A percentile compares a stretch with the other conserved stretches of the same genome.
Conservation (phyloP, 2,113 vertebrate species). For the Leucoraja erinaceus region DNA sequence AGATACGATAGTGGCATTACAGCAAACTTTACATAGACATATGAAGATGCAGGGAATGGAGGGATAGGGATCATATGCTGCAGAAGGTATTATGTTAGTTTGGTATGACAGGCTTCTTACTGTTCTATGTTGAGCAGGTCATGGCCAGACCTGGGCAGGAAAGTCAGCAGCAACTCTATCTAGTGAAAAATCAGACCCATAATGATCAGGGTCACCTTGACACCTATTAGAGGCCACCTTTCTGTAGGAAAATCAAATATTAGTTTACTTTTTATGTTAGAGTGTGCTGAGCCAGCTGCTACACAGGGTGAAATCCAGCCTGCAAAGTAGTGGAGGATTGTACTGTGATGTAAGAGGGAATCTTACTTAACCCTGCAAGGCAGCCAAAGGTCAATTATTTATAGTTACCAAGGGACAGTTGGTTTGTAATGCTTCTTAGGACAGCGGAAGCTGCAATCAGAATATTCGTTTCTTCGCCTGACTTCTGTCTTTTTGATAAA, state of each 20-base stretch:
- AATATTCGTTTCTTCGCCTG: background rate
- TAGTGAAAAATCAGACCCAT: no score
- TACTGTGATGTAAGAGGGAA: background rate
- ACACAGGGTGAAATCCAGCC: background rate
- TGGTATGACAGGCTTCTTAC: no score
- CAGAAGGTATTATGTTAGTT: no score
- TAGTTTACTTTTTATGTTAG: background rate
- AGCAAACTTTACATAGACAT: no score
- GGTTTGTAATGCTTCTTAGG: background rate
- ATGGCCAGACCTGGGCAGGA: background rate
- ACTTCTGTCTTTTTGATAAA: background rate
- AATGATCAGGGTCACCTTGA: background rate
- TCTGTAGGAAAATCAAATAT: constrained; percentile 21
- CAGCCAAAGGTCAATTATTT: background rate
- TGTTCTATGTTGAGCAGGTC: background rate
- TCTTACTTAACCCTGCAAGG: background rate
- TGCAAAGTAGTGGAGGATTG: background rate
- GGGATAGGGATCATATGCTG: no score
- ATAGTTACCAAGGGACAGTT: background rate
- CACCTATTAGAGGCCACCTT: background rate
- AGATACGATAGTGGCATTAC: no score
- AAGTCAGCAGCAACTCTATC: background rate
- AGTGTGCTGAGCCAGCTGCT: background rate
- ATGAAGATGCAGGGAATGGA: no score
- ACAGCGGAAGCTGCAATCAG: background rate